These are phyloP conservation scores for Epinephelus awoara DNA, from an alignment of 2,797 vertebrate genomes.

Conservation along the genomic window DNA sequence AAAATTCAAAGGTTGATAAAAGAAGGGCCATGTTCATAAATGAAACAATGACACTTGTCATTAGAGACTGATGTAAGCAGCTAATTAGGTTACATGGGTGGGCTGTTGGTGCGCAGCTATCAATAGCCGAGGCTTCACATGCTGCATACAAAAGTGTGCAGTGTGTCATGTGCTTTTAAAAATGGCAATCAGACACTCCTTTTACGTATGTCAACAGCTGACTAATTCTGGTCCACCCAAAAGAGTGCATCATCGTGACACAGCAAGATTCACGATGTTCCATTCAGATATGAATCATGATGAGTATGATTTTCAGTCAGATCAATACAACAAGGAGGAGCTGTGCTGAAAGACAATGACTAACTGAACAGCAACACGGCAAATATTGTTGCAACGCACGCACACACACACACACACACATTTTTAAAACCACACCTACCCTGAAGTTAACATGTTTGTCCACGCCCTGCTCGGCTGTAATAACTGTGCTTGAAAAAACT, in stretches of 20 bases:
- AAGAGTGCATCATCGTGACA: slow-evolving; percentile 30
- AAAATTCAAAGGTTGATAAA: background rate
- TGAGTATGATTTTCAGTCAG: slow-evolving; percentile 29
- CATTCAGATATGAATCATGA: slow-evolving; percentile 48
- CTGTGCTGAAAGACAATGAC: slow-evolving; percentile 31
- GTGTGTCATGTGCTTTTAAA: slow-evolving; percentile 17
- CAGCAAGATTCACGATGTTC: slow-evolving; percentile 24
- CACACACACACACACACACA: slow-evolving; percentile 6
- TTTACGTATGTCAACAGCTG: background rate
- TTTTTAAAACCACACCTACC: slow-evolving; percentile 24
- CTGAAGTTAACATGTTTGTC: slow-evolving; percentile 42
- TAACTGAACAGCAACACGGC: background rate
- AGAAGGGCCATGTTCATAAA: background rate
- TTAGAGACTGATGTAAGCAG: background rate
- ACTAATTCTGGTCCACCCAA: slow-evolving; percentile 3
- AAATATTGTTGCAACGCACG: background rate
- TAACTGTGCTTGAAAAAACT: slow-evolving; percentile 46
- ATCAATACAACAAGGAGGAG: slow-evolving; percentile 36
- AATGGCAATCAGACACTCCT: background rate
- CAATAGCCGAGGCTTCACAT: background rate
- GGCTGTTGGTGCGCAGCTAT: background rate
- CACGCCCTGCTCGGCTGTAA: slow-evolving; percentile 47
- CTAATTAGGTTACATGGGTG: background rate
- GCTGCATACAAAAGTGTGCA: background rate
- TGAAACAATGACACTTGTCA: slow-evolving; percentile 13